Percentiles rank a stretch among this genome's conserved stretches.
Evolutionary conservation across 2,888 invertebrate genomes (phyloP).

Genomic region (Coronaproctus castanopsis): DNA sequence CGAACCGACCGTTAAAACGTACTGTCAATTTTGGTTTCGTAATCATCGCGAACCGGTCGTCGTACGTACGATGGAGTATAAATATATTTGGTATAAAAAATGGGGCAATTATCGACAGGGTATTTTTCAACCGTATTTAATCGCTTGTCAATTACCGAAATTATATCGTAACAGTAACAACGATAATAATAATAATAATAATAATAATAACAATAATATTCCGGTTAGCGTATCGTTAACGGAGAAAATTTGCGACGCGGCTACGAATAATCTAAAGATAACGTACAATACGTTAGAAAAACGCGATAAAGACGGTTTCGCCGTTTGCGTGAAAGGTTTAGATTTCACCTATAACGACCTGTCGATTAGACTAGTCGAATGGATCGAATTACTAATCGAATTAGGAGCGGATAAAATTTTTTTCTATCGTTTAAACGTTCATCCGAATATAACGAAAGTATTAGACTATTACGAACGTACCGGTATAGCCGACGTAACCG

Average conservation of each 20-base stretch:
- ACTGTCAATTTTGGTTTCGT: slow-evolving; percentile 79
- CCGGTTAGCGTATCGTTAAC: slow-evolving; percentile 73
- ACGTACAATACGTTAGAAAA: slow-evolving; percentile 52
- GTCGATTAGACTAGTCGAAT: slow-evolving; percentile 73
- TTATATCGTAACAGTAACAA: slow-evolving; percentile 33
- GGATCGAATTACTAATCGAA: slow-evolving; percentile 71
- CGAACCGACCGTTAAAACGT: slow-evolving; percentile 58
- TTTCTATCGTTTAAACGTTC: slow-evolving; percentile 70
- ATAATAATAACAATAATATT: too few species aligned
- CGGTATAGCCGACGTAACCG: slow-evolving; percentile 53
- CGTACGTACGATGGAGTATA: slow-evolving; percentile 67
- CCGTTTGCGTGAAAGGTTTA: slow-evolving; percentile 81
- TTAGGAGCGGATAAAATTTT: slow-evolving; percentile 81
- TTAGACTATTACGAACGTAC: slow-evolving; percentile 39
- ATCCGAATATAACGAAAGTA: slow-evolving; percentile 75
- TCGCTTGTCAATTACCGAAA: slow-evolving; percentile 68
- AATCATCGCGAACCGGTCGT: slow-evolving; percentile 60
- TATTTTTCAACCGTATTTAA: slow-evolving; percentile 74
- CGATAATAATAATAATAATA: too few species aligned
- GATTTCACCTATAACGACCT: slow-evolving; percentile 83
- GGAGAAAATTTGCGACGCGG: slow-evolving; percentile 57
- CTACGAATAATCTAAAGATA: slow-evolving; percentile 58
- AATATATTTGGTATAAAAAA: slow-evolving; percentile 82
- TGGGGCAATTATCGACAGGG: slow-evolving; percentile 87
- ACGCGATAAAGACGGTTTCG: slow-evolving; percentile 51